phyloP scores from a whole-genome alignment of 2,113 vertebrate genomes.

The Nettapus auritus region DNA sequence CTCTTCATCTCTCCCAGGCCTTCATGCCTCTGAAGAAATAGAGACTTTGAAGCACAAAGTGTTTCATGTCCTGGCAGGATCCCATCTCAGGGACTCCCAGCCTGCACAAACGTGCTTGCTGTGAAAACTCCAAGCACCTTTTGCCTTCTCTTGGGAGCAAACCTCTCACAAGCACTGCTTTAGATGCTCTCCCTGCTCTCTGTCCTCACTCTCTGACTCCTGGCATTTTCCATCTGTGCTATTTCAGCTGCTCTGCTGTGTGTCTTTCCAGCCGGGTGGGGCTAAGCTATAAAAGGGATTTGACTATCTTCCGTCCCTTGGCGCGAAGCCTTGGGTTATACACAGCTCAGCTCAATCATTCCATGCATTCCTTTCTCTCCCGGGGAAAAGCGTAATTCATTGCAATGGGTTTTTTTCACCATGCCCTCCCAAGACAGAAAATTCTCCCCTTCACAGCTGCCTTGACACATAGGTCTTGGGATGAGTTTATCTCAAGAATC shows the following conservation, averaged over 20 bases:
- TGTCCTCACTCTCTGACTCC: neutral
- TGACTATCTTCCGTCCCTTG: constrained; percentile 23
- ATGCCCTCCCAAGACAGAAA: neutral
- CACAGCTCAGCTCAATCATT: constrained; percentile 29
- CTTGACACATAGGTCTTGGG: constrained; percentile 13
- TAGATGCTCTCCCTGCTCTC: neutral
- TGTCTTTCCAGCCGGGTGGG: neutral
- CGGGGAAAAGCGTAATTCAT: neutral
- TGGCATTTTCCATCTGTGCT: constrained; percentile 9
- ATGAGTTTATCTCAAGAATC: constrained; percentile 34
- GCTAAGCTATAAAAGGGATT: constrained; percentile 17
- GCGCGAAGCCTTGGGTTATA: constrained; percentile 13
- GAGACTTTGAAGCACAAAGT: neutral
- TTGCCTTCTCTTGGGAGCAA: neutral
- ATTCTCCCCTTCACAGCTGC: neutral
- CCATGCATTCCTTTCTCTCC: constrained; percentile 22
- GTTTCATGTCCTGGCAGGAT: neutral
- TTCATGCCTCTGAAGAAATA: neutral
- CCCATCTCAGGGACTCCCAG: neutral
- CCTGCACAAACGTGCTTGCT: neutral
- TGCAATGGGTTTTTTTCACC: neutral
- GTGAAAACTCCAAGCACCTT: neutral
- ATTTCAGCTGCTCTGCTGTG: neutral
- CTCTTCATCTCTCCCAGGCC: neutral
- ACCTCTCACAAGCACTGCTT: neutral